A percentile compares a stretch with the other conserved stretches of the same genome.
Evolutionary conservation across 35 echinoderm and acorn worm species (phyloP).

Genomic region (Patiria miniata): DNA sequence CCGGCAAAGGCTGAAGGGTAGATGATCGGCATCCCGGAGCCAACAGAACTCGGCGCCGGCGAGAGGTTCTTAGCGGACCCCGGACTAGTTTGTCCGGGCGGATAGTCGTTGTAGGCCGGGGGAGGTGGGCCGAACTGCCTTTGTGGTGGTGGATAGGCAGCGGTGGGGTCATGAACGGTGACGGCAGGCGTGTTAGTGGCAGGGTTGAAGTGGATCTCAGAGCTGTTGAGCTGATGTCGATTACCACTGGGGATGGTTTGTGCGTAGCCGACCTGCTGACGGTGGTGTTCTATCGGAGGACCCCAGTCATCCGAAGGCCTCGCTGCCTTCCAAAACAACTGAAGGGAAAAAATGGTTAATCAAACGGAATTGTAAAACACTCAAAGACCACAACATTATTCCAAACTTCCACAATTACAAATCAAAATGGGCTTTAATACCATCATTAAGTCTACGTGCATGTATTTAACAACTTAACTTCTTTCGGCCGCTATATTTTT

Average conservation of each 20-base stretch:
- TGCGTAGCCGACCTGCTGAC: neutral
- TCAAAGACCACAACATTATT: too few relatives aligned
- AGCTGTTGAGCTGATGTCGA: neutral
- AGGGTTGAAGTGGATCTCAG: slow-evolving; percentile 7
- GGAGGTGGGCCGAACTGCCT: neutral
- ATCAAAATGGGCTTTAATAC: too few relatives aligned
- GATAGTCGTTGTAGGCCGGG: neutral
- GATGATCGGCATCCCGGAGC: neutral
- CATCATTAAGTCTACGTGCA: too few relatives aligned
- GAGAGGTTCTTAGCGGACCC: slow-evolving; percentile 17
- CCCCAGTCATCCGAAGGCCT: neutral
- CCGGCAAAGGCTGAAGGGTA: neutral
- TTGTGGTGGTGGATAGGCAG: neutral
- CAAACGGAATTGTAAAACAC: too few relatives aligned
- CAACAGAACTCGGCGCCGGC: neutral
- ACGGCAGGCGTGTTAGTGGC: neutral
- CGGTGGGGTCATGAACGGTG: neutral
- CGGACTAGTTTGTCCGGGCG: neutral
- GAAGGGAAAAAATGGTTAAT: neutral
- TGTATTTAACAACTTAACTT: too few relatives aligned
- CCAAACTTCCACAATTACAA: too few relatives aligned
- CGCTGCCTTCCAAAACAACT: slow-evolving; percentile 8
- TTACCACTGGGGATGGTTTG: neutral
- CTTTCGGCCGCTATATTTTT: too few relatives aligned
- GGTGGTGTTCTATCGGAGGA: neutral